These are phyloP conservation scores for Chouioia cunea DNA, from an alignment of 2,888 invertebrate species.

Conservation along the genomic window DNA sequence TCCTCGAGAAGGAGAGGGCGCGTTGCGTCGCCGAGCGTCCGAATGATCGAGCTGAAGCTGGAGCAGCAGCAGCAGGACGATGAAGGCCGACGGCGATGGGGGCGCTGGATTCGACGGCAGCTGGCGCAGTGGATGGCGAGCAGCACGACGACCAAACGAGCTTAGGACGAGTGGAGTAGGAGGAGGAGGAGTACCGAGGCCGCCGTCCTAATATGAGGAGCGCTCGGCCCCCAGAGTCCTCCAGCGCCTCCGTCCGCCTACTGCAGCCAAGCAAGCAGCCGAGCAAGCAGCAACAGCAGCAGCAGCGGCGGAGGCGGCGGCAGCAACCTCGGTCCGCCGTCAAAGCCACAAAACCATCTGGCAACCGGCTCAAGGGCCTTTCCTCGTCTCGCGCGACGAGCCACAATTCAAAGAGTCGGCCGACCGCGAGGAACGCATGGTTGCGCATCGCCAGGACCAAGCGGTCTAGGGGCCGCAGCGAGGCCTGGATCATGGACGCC, in stretches of 20 bases:
- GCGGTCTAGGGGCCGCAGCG: constrained; percentile 49
- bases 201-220: constrained; percentile 30
- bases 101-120: not conserved
- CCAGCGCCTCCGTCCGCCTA: not conserved
- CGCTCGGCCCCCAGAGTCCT: constrained; percentile 5
- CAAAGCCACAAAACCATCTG: not conserved
- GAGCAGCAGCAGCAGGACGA: constrained; percentile 12
- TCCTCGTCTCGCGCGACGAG: not conserved
- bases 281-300: too few relatives aligned
- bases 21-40: too few relatives aligned
- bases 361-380: not conserved
- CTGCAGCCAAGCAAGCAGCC: not conserved
- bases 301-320: constrained; percentile 2
- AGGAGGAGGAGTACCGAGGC: too few relatives aligned
- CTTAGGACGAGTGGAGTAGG: too few relatives aligned
- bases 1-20: too few relatives aligned
- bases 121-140: not conserved
- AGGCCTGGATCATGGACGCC: constrained; percentile 60
- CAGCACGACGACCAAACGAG: too few relatives aligned
- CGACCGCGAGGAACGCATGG: constrained; percentile 42
- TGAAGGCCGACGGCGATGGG: not conserved
- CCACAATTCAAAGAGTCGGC: not conserved
- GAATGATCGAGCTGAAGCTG: constrained; percentile 13
- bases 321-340: constrained; percentile 4
- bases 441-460: constrained; percentile 49